Evolutionary conservation across 2,113 vertebrate species (phyloP), one percentile per base, ranked within the genome.

Genomic region (Eonycteris spelaea): DNA sequence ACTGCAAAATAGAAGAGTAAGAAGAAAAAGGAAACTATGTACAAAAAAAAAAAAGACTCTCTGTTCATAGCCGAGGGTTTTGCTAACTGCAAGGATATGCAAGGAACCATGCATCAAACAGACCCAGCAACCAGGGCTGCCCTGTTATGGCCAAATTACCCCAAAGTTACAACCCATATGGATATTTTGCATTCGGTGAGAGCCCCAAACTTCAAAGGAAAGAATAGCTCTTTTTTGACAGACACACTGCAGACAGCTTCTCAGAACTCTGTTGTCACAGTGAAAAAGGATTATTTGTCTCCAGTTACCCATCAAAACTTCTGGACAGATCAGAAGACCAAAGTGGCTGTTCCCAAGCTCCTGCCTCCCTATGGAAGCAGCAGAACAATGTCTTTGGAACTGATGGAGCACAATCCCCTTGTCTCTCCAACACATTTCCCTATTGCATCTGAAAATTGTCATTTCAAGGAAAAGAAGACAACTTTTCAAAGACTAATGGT

Each of bases 221-320:
- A 85, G 98, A 99, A 71, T 98, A 95, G 1, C 95, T 98, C 5
- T 98, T 98, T 90, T 99, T 98, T 68, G 98, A 98, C 9, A 65
- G 90, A 97, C 7, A 63, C n/a, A n/a, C n/a, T n/a, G n/a, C n/a
- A n/a, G n/a, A n/a, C 45, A 83, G 87, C 94, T 78, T 1, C 33
- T 97, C 59, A 98, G 93, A 95, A 35, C 91, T 82, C 28, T 97
- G 13, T 22, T 97, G 15, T 80, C 91, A 30, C 91, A 96, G n/a
- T 97, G 92, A 63, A 97, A 97, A 88, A 95, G 93, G 73, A 94
- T 51, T 3, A 26, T 2, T 0, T 45, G 67, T 13, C 53, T 97
- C 9, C 1, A 93, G 88, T 19, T 94, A 87, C 43, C 71, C 68
- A 5, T 96, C 80, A 61, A 97, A 59, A 16, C 19, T 84, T 65